Conservation (phyloP, 2,113 vertebrate genomes). For the Pteropus alecto region DNA sequence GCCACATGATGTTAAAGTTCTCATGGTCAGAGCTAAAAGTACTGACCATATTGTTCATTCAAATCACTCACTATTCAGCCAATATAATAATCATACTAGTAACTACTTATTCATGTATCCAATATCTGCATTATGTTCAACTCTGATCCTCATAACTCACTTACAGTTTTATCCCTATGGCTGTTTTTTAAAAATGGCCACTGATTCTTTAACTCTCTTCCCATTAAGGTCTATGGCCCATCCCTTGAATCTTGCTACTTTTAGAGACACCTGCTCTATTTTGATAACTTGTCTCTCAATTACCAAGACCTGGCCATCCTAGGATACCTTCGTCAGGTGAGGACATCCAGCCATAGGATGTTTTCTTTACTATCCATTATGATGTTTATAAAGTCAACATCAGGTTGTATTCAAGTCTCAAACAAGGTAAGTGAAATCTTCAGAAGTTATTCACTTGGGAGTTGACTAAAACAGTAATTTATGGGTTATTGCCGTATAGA, state of each 20-base stretch:
- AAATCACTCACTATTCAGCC: background rate
- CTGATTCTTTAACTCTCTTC: background rate
- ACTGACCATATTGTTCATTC: background rate
- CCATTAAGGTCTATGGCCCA: background rate
- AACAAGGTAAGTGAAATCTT: background rate
- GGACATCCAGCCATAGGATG: background rate
- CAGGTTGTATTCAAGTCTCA: background rate
- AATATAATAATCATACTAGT: background rate
- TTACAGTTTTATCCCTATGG: background rate
- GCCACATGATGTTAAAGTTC: background rate
- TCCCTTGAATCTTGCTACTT: background rate
- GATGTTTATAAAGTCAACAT: background rate
- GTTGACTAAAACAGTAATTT: background rate
- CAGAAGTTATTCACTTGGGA: background rate
- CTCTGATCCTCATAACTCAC: background rate
- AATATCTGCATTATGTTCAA: background rate
- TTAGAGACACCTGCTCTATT: background rate
- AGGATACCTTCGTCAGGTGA: background rate
- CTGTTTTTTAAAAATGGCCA: background rate
- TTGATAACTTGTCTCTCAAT: background rate
- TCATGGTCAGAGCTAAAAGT: background rate
- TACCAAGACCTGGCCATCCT: background rate
- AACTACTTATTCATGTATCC: background rate
- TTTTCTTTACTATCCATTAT: background rate
- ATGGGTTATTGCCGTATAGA: background rate